Base-by-base conservation (phyloP, 37 sponge, comb jelly and placozoan species). In the Cliona cf. orientalis region DNA sequence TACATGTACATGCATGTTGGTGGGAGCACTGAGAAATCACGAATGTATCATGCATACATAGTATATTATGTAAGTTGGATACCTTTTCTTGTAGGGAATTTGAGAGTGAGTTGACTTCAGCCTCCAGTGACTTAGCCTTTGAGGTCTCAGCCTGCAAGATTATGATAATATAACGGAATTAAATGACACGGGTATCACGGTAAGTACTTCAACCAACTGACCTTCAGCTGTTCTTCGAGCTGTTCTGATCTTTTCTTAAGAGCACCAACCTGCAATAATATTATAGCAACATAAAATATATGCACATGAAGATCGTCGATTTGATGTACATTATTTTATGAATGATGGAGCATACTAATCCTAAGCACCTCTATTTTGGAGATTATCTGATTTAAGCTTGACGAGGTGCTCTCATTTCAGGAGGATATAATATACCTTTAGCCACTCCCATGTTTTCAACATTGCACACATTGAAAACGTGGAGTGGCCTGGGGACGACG, bases 51-150 rank as follows among this genome's bases (percentile, higher is more conserved):
- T 37, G 42, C 40, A 68, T 7, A 38, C 7, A 38, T 37, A 14
- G 37, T n/a, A n/a, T n/a, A n/a, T n/a, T n/a, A n/a, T n/a, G n/a
- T n/a, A n/a, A n/a, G n/a, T n/a, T n/a, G n/a, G n/a, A 4, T 4
- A 71, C 71, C 71, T 71, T 71, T 43, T 71, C 46, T 42, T 71
- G 29, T 35, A 71, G 71, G 45, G 40, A 46, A 19, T 17, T 14
- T 41, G n/a, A 25, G 12, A 71, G 46, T 2, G 4, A 19, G 36
- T 5, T 42, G 17, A 71, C 22, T 71, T 71, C 45, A 2, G 36
- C 19, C 3, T 42, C 71, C 44, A 71, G 25, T 11, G 40, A 43
- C 3, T 28, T 37, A 41, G n/a, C 43, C 21, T 5, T 23, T 28
- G 28, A 23, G 21, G 45, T 25, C 46, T 71, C 46, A 5, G 17